These are phyloP conservation scores for Platichthys flesus DNA, from an alignment of 2,113 vertebrate species.

Conservation along the genomic window DNA sequence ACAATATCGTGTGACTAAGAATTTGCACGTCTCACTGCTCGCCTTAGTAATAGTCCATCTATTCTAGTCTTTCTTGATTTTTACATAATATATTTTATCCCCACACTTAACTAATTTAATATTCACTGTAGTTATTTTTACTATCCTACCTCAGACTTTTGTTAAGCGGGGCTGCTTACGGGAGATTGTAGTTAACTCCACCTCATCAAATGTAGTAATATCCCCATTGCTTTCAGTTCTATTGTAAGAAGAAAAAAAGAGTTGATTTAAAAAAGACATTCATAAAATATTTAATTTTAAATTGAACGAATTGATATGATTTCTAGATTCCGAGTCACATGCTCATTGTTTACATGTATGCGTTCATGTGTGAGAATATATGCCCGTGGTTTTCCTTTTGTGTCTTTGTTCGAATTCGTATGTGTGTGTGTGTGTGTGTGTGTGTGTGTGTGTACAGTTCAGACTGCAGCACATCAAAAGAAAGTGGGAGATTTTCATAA, in stretches of 20 bases:
- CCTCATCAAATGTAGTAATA: conserved; percentile 23
- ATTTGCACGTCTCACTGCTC: neutral
- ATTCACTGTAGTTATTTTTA: conserved; percentile 26
- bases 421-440: conserved; percentile 19
- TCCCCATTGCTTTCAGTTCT: conserved; percentile 33
- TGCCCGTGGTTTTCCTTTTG: conserved; percentile 12
- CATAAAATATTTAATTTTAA: conserved; percentile 40
- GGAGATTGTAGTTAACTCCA: conserved; percentile 10
- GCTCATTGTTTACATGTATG: conserved; percentile 17
- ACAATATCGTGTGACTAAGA: conserved; percentile 3
- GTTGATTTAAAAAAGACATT: conserved; percentile 23
- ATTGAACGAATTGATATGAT: conserved; percentile 44
- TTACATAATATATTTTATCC: conserved; percentile 11
- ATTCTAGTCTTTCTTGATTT: neutral
- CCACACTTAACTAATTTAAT: conserved; percentile 19
- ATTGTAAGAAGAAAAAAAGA: conserved; percentile 6
- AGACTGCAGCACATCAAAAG: conserved; percentile 84
- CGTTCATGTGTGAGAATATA: conserved; percentile 26
- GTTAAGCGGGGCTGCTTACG: conserved; percentile 14
- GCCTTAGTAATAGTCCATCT: conserved; percentile 5
- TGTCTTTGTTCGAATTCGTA: conserved; percentile 61
- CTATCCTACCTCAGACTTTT: conserved; percentile 1
- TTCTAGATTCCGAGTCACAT: conserved; percentile 27
- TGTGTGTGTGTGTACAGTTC: conserved; percentile 59
- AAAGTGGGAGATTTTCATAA: conserved; percentile 84